Conservation (phyloP, 2,888 invertebrate genomes). For the Anoplius nigerrimus region DNA sequence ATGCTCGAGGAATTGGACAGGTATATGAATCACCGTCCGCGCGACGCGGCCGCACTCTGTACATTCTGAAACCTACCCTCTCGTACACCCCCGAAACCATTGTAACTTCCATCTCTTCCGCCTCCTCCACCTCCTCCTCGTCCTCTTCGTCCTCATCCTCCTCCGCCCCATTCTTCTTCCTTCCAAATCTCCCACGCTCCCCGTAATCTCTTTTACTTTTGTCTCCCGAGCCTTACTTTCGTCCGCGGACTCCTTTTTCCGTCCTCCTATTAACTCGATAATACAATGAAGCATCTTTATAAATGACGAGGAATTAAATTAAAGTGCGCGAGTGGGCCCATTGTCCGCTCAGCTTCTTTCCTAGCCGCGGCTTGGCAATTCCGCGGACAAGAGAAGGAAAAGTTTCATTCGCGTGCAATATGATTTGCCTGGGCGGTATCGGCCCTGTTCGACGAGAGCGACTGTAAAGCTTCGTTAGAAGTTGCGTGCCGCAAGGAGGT, state of each 20-base stretch:
- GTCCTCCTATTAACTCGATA: too few relatives aligned
- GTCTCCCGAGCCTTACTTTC: too few relatives aligned
- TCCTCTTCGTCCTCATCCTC: background rate
- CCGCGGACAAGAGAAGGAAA: too few relatives aligned
- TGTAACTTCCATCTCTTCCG: background rate
- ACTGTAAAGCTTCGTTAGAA: background rate
- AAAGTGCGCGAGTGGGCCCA: too few relatives aligned
- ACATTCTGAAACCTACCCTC: slow-evolving; percentile 6
- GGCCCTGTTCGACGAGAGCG: background rate
- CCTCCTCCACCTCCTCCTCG: background rate
- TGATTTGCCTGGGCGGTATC: background rate
- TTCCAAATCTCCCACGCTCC: background rate
- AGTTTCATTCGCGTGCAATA: background rate
- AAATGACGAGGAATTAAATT: too few relatives aligned
- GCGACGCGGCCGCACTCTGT: slow-evolving; percentile 10
- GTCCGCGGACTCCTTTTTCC: too few relatives aligned
- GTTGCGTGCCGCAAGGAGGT: background rate
- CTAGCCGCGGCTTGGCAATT: too few relatives aligned
- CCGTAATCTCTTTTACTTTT: background rate
- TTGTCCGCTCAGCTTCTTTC: too few relatives aligned
- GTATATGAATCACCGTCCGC: slow-evolving; percentile 29
- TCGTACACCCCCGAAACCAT: background rate
- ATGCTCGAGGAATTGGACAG: slow-evolving; percentile 21
- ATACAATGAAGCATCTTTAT: too few relatives aligned
- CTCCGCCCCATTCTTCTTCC: background rate